A percentile compares a stretch with the other conserved stretches of the same genome.
phyloP scores from a whole-genome alignment of 2,797 vertebrate genomes.

The Clarias fuscus region DNA sequence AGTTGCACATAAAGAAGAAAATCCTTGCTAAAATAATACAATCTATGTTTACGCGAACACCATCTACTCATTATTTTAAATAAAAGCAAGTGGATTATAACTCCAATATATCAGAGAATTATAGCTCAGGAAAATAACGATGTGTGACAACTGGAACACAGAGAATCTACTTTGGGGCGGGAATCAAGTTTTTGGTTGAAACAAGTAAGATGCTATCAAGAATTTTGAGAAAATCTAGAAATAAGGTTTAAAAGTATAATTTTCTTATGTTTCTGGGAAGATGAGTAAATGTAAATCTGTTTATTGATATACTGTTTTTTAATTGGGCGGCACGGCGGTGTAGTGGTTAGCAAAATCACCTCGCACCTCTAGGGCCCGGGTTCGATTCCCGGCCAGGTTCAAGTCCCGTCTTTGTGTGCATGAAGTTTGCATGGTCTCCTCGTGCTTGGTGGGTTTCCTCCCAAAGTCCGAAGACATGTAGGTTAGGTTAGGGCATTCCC shows the following conservation, averaged over 20 bases:
- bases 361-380: no score
- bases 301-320: no score
- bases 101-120: background rate
- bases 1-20: no score
- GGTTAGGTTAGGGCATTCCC: no score
- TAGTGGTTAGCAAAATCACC: no score
- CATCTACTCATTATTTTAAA: background rate
- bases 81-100: background rate
- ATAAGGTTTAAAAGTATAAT: no score
- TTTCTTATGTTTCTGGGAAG: background rate
- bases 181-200: constrained; percentile 41
- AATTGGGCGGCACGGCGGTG: background rate
- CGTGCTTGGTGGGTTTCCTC: no score
- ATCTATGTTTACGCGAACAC: background rate
- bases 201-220: constrained; percentile 47
- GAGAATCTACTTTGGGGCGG: constrained; percentile 43
- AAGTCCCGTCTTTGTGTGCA: no score
- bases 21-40: background rate
- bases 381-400: no score
- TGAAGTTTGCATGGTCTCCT: no score
- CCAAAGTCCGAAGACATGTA: no score
- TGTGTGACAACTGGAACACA: constrained; percentile 45
- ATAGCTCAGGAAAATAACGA: background rate
- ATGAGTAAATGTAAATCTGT: background rate
- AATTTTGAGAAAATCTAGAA: no score